Percentiles rank a stretch among this genome's conserved stretches.
phyloP scores from a whole-genome alignment of 53 echinoderm and acorn worm species.

The Paracentrotus lividus region DNA sequence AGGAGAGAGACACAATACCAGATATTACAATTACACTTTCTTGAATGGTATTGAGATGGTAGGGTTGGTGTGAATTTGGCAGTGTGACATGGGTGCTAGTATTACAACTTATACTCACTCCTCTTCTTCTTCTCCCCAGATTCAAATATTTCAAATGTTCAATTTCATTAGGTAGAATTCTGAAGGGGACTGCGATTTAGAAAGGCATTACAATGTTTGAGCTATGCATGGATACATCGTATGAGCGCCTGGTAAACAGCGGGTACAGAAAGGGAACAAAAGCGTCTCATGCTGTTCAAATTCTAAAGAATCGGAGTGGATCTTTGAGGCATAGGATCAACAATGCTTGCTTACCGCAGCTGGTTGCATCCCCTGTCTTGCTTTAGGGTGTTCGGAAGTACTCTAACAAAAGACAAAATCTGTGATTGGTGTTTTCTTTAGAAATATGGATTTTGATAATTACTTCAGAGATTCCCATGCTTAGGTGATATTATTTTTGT shows the following conservation, averaged over 20 bases:
- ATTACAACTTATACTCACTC: too few species aligned
- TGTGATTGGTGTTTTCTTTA: not conserved
- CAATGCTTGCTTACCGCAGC: constrained; percentile 33
- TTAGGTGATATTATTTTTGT: not conserved
- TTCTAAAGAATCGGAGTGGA: constrained; percentile 1
- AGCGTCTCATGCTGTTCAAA: constrained; percentile 13
- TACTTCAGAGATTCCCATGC: constrained; percentile 3
- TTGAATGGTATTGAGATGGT: too few species aligned
- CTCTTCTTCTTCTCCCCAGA: not conserved
- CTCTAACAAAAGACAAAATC: not conserved
- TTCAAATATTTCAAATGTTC: too few species aligned
- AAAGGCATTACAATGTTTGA: constrained; percentile 1
- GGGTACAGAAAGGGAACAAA: constrained; percentile 15
- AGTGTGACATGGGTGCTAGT: too few species aligned
- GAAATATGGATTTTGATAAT: constrained; percentile 4
- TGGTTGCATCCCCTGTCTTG: not conserved
- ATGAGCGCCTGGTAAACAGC: constrained; percentile 31
- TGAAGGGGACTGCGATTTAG: constrained; percentile 27
- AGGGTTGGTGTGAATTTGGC: too few species aligned
- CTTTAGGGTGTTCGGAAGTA: constrained; percentile 18
- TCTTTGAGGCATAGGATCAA: not conserved
- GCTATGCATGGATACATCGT: constrained; percentile 29
- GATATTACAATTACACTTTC: too few species aligned
- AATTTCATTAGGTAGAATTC: not conserved
- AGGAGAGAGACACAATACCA: too few species aligned